A percentile compares a stretch with the other conserved stretches of the same genome.
Conservation (phyloP, 2,797 vertebrate species). For the Nasua narica region DNA sequence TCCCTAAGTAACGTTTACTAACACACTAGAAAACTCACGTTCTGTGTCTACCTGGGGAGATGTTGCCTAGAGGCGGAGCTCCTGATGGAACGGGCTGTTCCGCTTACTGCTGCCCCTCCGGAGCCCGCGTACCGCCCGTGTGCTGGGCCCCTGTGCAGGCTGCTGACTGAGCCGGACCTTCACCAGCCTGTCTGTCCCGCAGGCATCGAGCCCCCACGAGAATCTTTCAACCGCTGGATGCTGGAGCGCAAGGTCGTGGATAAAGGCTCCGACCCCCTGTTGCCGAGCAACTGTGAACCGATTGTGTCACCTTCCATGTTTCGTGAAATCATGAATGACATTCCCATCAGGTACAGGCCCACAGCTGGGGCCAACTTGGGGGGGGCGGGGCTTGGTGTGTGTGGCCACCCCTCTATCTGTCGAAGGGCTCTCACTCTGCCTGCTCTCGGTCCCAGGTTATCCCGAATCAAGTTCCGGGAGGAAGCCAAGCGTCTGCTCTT, state of each 20-base stretch:
- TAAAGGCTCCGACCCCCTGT: constrained; percentile 93
- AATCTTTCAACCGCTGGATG: constrained; percentile 99
- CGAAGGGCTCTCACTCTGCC: neutral
- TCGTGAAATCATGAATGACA: constrained; percentile 99
- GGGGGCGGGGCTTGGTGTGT: neutral
- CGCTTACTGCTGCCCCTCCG: neutral
- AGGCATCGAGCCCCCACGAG: constrained; percentile 97
- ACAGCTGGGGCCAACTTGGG: neutral
- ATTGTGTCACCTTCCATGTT: constrained; percentile 98
- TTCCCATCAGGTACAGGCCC: constrained; percentile 93
- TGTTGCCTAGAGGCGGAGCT: neutral
- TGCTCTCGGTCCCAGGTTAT: constrained; percentile 85
- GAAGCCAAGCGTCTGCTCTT: constrained; percentile 96
- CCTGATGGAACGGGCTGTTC: neutral
- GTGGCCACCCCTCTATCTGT: fast-evolving
- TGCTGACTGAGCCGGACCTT: neutral
- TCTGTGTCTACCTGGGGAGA: neutral
- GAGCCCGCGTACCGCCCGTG: fast-evolving
- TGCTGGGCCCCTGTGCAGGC: neutral
- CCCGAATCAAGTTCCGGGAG: constrained; percentile 98
- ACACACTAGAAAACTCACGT: neutral
- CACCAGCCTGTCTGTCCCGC: neutral
- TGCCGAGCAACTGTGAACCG: constrained; percentile 96
- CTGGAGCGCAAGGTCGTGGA: constrained; percentile 96
- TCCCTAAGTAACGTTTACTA: neutral